Evolutionary conservation across 2,888 invertebrate genomes (phyloP), one percentile per base, ranked within the genome.

Genomic region (Pterostichus madidus): DNA sequence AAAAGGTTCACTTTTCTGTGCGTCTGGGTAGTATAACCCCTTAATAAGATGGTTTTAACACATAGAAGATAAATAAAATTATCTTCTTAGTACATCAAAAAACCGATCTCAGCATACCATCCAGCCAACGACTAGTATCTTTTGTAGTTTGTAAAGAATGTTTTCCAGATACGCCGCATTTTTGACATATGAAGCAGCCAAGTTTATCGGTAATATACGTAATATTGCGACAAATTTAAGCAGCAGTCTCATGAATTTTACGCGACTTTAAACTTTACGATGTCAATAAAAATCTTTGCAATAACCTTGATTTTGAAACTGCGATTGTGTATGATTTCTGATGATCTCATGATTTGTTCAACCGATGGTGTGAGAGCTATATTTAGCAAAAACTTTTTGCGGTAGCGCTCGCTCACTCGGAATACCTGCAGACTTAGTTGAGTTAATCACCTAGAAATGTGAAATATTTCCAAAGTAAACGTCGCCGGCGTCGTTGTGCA

Each of bases 401-500:
- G 64, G 35, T 13, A 32, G 71, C 15, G 39, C 46, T 39, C 49
- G 46, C 15, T 71, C 71, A 71, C 24, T 71, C n/a, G 71, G 71
- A 71, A 71, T 71, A 71, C 71, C 71, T 71, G 71, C 44, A 17
- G 71, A 71, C 49, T 71, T 71, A 44, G 44, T 15, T n/a, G 49
- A 71, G 71, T 71, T 71, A 71, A 71, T 71, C 71, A 71, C 46
- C 71, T 17, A 71, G 71, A 71, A 71, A 71, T 71, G 44, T 71
- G 71, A 71, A 71, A 71, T 71, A 71, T 71, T 71, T 39, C 39
- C 39, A 39, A 39, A 39, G 39, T 64, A 64, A 32, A 32, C 35
- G 11, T 6, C 64, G 32, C 35, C 49, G 17, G 15, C 17, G 46
- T 75, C 49, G 39, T 35, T 53, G 11, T 59, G 44, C 78, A 44